These are phyloP conservation scores for Oreochromis grahami DNA, from an alignment of 2,797 vertebrate genomes.

Conservation along the genomic window DNA sequence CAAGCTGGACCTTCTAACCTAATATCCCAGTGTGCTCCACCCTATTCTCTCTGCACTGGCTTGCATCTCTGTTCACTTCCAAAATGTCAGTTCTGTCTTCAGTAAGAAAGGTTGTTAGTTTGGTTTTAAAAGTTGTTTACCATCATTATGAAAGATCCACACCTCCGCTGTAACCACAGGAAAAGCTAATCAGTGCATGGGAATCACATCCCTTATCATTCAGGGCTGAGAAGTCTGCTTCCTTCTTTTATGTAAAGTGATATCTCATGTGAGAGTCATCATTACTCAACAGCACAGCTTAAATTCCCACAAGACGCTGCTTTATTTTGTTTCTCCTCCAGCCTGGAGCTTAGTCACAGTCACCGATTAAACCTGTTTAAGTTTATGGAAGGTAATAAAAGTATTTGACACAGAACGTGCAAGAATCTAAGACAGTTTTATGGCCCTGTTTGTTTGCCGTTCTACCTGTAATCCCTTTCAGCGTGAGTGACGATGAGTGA, in stretches of 20 bases:
- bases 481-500: not conserved
- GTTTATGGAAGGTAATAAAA: conserved; percentile 48
- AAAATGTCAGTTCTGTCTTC: conserved; percentile 19
- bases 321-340: not conserved
- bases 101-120: not conserved
- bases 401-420: not conserved
- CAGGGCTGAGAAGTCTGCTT: not conserved
- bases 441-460: conserved; percentile 24
- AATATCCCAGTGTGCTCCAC: conserved; percentile 29
- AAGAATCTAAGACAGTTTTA: conserved; percentile 43
- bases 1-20: conserved; percentile 41
- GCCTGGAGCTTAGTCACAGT: conserved; percentile 6
- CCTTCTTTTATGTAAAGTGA: not conserved
- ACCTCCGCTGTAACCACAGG: not conserved
- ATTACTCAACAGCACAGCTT: not conserved
- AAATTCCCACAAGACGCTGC: not conserved
- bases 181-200: not conserved
- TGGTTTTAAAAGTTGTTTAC: not conserved
- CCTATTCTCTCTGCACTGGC: conserved; percentile 28
- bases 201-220: not conserved
- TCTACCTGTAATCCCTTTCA: conserved; percentile 8
- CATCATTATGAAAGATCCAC: not conserved
- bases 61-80: conserved; percentile 35
- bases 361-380: not conserved
- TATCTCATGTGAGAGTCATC: not conserved